Evolutionary conservation across 2,888 invertebrate genomes (phyloP), one percentile per base, ranked within the genome.

Genomic region (Aphelenchoides bicaudatus): DNA sequence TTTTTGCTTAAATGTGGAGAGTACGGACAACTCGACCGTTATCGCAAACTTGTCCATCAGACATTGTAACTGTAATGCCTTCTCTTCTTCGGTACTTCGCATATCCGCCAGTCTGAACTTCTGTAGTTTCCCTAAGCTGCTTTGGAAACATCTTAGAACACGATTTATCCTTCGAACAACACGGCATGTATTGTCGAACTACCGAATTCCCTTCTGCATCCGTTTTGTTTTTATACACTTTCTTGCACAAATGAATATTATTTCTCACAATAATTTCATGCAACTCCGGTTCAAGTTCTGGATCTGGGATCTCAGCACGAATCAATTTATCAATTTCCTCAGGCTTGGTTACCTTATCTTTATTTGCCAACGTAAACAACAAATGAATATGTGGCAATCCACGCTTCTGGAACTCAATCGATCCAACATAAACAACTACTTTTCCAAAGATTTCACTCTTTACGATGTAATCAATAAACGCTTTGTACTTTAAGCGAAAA

Each of bases 301-400:
- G 63, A 59, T 79, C 67, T 0, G 80, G 79, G 49, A 81, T 67
- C 70, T 81, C 79, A 16, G 79, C 76, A 37, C 48, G 71, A 3
- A 81, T 79, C 2, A 80, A 29, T 2, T 66, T 30, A 61, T 82
- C 80, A 34, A 79, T 71, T 10, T 64, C 39, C 13, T 61, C 52
- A 1, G 60, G 54, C 13, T 25, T 39, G 4, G 74, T 67, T 53
- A 62, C 56, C 16, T 59, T 34, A 8, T 50, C 28, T 8, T 39
- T 30, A 13, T 56, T 49, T 5, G 30, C 43, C 0, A 74, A 48
- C 59, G 60, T 66, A 6, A 77, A 13, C 1, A 78, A 50, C 30
- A 70, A 55, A 52, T 78, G 71, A 2, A 59, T 58, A 62, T 79
- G 75, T 4, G 70, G 56, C 30, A 79, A 53, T 13, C 73, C 77